Evolutionary conservation across 2,113 vertebrate genomes (phyloP).

Genomic region (Tyrannus savana): DNA sequence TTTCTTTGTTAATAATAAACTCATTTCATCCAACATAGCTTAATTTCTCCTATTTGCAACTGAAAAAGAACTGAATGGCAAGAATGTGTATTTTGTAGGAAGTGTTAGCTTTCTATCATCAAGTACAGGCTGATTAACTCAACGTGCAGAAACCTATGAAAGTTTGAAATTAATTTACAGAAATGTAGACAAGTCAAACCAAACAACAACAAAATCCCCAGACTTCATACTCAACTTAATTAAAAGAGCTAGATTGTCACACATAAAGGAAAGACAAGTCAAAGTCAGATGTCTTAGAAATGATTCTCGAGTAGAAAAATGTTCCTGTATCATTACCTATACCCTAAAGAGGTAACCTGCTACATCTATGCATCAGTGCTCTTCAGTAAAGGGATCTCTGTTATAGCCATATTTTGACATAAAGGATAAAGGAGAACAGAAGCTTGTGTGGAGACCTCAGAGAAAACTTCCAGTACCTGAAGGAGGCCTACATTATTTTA

Average conservation of each 20-base stretch:
- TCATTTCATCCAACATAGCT: background rate
- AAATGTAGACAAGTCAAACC: background rate
- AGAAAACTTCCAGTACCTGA: background rate
- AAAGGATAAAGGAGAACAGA: background rate
- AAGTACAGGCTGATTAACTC: background rate
- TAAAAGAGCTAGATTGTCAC: background rate
- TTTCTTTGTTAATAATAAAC: background rate
- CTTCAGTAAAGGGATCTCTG: background rate
- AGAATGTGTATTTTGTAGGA: background rate
- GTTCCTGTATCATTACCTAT: background rate
- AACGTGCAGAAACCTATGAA: background rate
- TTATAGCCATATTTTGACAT: background rate
- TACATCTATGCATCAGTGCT: background rate
- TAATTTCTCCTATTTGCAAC: background rate
- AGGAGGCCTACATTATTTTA: background rate
- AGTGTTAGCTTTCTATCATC: background rate
- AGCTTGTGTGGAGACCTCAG: background rate
- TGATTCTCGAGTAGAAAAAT: background rate
- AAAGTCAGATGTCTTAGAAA: background rate
- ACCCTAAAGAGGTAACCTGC: background rate
- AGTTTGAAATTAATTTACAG: background rate
- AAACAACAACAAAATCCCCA: background rate
- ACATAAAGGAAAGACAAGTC: background rate
- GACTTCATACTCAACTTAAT: background rate
- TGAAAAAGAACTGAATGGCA: background rate